Conservation (phyloP, 2,113 vertebrate genomes). For the Semnopithecus entellus region DNA sequence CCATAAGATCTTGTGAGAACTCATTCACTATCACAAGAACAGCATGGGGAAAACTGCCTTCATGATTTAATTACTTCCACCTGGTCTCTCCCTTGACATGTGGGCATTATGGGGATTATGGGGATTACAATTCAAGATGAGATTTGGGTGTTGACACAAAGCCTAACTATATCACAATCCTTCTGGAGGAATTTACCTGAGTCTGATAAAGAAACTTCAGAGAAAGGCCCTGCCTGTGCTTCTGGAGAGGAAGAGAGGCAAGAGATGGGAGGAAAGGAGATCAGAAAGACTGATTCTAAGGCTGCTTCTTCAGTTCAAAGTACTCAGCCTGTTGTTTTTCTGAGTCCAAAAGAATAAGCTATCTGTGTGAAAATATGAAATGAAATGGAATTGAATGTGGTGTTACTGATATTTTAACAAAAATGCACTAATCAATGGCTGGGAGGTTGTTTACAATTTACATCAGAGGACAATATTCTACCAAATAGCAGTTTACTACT, state of each 20-base stretch:
- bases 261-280: not conserved
- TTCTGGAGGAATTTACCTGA: not conserved
- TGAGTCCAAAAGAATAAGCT: not conserved
- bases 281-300: not conserved
- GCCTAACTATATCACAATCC: no score
- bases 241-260: not conserved
- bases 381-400: constrained; percentile 32
- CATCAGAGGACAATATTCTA: constrained; percentile 48
- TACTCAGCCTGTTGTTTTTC: not conserved
- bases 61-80: no score
- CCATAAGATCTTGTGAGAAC: no score
- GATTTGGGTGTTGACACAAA: no score
- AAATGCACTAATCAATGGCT: not conserved
- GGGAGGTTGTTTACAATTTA: constrained; percentile 43
- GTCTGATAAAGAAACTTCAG: not conserved
- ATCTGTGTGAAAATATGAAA: not conserved
- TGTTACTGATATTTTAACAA: constrained; percentile 41
- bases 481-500: constrained; percentile 62
- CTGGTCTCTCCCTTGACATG: no score
- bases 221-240: not conserved
- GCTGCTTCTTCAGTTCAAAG: not conserved
- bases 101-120: no score
- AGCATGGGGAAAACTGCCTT: no score
- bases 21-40: no score
- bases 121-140: no score